Evolutionary conservation across 2,113 vertebrate genomes (phyloP).

Genomic region (Catharus minimus): DNA sequence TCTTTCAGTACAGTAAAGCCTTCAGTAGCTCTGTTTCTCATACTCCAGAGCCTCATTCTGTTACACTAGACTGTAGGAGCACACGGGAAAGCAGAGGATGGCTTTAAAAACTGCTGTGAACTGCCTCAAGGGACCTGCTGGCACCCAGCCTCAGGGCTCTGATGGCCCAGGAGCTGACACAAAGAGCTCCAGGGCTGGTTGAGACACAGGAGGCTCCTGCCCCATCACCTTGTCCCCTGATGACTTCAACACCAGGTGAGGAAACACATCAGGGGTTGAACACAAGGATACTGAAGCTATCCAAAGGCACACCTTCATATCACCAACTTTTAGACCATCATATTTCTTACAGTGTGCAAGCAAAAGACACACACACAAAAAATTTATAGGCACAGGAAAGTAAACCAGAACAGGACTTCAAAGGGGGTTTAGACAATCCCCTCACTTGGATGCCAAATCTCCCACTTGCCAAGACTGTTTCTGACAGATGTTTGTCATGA

Average conservation of each 20-base stretch:
- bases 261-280: background rate
- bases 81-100: background rate
- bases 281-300: background rate
- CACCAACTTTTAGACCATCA: background rate
- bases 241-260: background rate
- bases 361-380: background rate
- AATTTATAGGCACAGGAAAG: slow-evolving; percentile 12
- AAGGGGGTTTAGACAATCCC: background rate
- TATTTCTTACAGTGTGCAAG: background rate
- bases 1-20: background rate
- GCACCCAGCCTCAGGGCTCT: background rate
- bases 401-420: slow-evolving; percentile 9
- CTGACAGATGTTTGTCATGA: background rate
- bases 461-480: background rate
- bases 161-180: background rate
- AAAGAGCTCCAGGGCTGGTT: background rate
- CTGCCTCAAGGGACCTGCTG: background rate
- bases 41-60: background rate
- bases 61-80: background rate
- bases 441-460: background rate
- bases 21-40: background rate
- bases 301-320: background rate
- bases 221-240: background rate
- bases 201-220: background rate
- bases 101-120: background rate